These are phyloP conservation scores for Fregata magnificens DNA, from an alignment of 2,113 vertebrate species.

Conservation along the genomic window DNA sequence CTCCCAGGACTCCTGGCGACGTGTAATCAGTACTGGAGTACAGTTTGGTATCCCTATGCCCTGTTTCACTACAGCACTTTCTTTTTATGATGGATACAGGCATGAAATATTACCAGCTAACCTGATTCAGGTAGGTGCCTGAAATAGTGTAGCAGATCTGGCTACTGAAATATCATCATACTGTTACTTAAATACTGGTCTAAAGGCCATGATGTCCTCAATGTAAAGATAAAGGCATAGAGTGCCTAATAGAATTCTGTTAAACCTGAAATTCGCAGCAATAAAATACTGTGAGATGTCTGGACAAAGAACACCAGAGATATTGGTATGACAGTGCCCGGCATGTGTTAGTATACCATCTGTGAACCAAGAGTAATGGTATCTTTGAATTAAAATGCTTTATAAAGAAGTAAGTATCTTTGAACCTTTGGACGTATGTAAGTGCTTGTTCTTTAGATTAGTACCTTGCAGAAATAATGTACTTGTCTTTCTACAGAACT, in stretches of 20 bases:
- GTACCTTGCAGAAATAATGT: background rate
- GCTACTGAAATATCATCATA: background rate
- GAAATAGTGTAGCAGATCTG: background rate
- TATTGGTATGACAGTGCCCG: background rate
- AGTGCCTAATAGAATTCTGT: background rate
- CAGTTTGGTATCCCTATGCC: constrained; percentile 95
- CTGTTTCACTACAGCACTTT: constrained; percentile 94
- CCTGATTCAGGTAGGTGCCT: constrained; percentile 87
- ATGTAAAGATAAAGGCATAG: background rate
- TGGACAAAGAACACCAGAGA: background rate
- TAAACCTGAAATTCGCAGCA: background rate
- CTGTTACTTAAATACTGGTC: background rate
- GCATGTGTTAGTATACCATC: background rate
- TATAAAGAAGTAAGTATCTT: background rate
- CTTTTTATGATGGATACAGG: constrained; percentile 96
- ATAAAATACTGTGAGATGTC: background rate
- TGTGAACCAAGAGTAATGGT: background rate
- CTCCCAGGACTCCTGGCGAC: constrained; percentile 89
- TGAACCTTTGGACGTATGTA: background rate
- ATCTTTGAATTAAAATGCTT: background rate
- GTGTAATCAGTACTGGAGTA: constrained; percentile 84
- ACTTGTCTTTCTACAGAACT: background rate
- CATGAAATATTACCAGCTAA: constrained; percentile 89
- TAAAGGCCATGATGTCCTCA: background rate
- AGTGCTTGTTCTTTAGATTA: background rate